A percentile compares a stretch with the other conserved stretches of the same genome.
Conservation (phyloP, 2,797 vertebrate species). For the Silurus aristotelis region DNA sequence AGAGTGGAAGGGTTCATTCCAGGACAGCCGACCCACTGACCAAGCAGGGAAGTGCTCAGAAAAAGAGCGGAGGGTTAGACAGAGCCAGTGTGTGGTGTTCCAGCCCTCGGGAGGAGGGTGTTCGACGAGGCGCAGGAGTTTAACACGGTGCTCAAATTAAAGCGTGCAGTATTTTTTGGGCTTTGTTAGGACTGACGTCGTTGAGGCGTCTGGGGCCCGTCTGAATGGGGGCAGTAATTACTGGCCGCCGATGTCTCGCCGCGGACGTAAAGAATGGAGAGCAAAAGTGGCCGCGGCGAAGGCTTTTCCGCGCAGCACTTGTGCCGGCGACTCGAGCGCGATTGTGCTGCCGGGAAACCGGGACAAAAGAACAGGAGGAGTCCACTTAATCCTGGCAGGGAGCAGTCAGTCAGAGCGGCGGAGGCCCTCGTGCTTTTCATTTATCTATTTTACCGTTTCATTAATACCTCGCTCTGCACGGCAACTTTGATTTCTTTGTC, state of each 20-base stretch:
- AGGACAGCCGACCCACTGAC: constrained; percentile 56
- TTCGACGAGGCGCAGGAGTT: constrained; percentile 21
- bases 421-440: constrained; percentile 61
- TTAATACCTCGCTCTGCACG: constrained; percentile 59
- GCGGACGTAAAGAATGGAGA: constrained; percentile 41
- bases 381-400: constrained; percentile 71
- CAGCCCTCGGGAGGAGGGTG: constrained; percentile 2
- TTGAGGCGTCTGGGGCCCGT: constrained; percentile 44
- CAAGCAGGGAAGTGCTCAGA: constrained; percentile 45
- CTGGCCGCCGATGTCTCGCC: constrained; percentile 43
- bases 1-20: constrained; percentile 52
- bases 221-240: constrained; percentile 59
- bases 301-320: constrained; percentile 48
- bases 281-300: constrained; percentile 47
- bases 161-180: constrained; percentile 38
- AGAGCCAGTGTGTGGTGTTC: constrained; percentile 10
- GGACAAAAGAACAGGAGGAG: constrained; percentile 73
- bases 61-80: constrained; percentile 33
- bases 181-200: constrained; percentile 42
- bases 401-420: constrained; percentile 63
- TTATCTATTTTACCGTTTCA: constrained; percentile 70
- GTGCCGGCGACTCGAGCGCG: constrained; percentile 55
- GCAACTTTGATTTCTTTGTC: constrained; percentile 60
- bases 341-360: constrained; percentile 69
- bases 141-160: constrained; percentile 43